These are phyloP conservation scores for Ophion obscuratus DNA, from an alignment of 2,888 invertebrate genomes.

Conservation along the genomic window DNA sequence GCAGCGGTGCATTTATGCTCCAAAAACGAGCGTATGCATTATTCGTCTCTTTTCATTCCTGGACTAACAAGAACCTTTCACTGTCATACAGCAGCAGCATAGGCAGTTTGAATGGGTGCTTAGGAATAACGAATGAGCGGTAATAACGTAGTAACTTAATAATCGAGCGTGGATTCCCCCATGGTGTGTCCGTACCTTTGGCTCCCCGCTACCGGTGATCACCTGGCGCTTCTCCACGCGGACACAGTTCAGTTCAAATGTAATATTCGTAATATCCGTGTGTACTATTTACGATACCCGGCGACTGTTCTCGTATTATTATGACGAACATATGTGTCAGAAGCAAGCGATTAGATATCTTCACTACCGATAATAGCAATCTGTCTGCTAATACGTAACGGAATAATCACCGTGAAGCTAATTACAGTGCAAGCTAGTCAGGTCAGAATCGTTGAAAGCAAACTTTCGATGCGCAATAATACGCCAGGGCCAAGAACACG, in stretches of 20 bases:
- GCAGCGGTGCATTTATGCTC: constrained; percentile 33
- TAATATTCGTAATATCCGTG: constrained; percentile 11
- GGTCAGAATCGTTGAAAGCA: constrained; percentile 18
- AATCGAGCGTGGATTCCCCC: constrained; percentile 48
- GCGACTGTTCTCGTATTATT: constrained; percentile 46
- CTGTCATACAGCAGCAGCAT: constrained; percentile 33
- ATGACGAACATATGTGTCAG: constrained; percentile 26
- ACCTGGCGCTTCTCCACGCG: constrained; percentile 5
- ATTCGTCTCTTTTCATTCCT: constrained; percentile 50
- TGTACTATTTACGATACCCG: constrained; percentile 9
- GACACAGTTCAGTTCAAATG: constrained; percentile 1
- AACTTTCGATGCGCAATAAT: constrained; percentile 17
- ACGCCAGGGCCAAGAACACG: neutral
- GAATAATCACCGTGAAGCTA: constrained; percentile 36
- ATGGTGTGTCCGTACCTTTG: constrained; percentile 31
- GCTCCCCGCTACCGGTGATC: constrained; percentile 47
- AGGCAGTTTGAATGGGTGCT: constrained; percentile 58
- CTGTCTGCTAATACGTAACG: constrained; percentile 39
- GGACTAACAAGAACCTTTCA: constrained; percentile 64
- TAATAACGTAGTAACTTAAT: constrained; percentile 65
- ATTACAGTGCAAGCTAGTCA: constrained; percentile 17
- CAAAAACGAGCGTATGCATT: constrained; percentile 49
- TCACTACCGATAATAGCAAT: constrained; percentile 40
- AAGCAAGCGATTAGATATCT: constrained; percentile 37
- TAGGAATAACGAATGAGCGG: constrained; percentile 63